Base-by-base conservation (phyloP, 2,888 invertebrate species). In the Galerucella calmariensis region DNA sequence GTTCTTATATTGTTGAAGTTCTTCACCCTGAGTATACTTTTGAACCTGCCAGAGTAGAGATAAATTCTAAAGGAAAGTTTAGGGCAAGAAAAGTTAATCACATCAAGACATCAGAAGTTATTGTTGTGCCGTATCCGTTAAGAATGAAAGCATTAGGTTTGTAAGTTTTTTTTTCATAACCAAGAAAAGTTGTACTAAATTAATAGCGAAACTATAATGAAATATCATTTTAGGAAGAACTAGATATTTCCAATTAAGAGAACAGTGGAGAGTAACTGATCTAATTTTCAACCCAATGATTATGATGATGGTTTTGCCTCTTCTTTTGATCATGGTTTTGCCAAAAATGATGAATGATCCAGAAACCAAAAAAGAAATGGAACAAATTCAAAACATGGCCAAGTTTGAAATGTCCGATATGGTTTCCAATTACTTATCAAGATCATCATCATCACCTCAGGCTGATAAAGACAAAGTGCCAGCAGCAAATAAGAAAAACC, bases 271-370 rank as follows among this genome's bases (percentile, higher is more conserved):
- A 84, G 89, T 98, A 12, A 98, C 98, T 0, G 99, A 99, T 89
- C 95, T 99, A 87, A 87, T 99, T 48, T 95, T 98, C 87, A 98
- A 96, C 87, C 98, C 98, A 2, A 98, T 98, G 98, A 95, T 98
- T 6, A 90, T 99, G 77, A 98, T 98, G 95, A 99, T 98, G 98
- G 92, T 98, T 27, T 86, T 98, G 78, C 98, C 98, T 0, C 88
- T 98, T 46, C 85, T 98, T 5, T 89, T 98, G 8, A 94, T 99
- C 81, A 94, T 98, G 92, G 90, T 98, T 77, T 88, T 98, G 83
- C 98, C 98, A 0, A 98, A 97, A 87, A 93, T 98, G 92, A 95
- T 99, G 94, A 98, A 97, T 85, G 99, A 99, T 88, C 98, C 98
- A 5, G 98, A 99, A 87, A 95, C 98, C 2, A 96, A 97, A 85